These are phyloP conservation scores for Chrysaora quinquecirrha DNA, from an alignment of 30 jellyfish, hydroid and myxozoan species.

Conservation along the genomic window DNA sequence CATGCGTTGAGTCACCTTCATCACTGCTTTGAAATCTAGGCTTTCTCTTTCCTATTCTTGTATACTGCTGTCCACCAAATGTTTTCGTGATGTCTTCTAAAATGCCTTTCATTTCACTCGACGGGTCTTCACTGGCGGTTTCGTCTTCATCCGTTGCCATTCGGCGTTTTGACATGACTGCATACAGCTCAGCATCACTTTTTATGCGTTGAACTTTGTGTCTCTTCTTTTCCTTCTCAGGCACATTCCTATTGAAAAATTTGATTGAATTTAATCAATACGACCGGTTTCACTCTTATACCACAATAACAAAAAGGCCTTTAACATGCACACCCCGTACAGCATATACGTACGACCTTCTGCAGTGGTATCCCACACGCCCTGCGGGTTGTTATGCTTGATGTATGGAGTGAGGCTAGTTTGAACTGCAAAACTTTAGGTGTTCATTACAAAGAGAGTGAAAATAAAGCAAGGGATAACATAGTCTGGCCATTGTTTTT, in stretches of 20 bases:
- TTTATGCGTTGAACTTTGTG: conserved; percentile 88
- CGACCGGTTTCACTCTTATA: no score
- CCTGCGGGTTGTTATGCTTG: no score
- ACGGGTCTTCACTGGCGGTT: conserved; percentile 56
- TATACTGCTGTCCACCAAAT: conserved; percentile 50
- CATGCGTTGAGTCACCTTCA: conserved; percentile 36
- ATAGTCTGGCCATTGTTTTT: no score
- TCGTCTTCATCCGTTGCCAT: conserved; percentile 75
- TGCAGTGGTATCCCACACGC: no score
- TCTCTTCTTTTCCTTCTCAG: conserved; percentile 64
- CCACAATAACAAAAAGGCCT: no score
- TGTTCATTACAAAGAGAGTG: no score
- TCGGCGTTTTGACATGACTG: conserved; percentile 88
- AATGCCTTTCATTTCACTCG: conserved; percentile 70
- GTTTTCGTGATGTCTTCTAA: conserved; percentile 61
- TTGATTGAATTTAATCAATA: no score
- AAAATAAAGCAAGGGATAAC: no score
- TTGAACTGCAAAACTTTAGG: no score
- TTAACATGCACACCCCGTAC: no score
- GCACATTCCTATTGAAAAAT: conserved; percentile 20
- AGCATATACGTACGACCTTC: no score
- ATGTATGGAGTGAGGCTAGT: no score
- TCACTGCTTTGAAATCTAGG: conserved; percentile 63
- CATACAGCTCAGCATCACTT: conserved; percentile 93
- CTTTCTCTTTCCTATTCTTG: conserved; percentile 58